Evolutionary conservation across 1,140 invertebrate species (phyloP).

Genomic region (Pachypsylla venusta): DNA sequence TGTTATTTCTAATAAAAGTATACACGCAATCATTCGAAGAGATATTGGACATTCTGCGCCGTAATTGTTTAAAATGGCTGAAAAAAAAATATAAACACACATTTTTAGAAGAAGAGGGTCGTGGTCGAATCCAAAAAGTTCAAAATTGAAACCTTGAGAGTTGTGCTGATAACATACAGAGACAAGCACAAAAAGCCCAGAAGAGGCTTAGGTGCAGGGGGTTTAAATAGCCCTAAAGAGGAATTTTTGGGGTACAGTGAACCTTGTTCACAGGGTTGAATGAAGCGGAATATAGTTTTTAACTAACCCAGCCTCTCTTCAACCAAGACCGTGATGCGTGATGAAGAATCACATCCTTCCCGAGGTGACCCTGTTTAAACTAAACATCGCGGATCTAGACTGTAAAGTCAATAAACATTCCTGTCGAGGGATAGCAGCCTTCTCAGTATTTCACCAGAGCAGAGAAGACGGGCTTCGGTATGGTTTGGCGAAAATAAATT

Average conservation of each 20-base stretch:
- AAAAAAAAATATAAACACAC: conserved; percentile 27
- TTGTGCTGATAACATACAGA: too few relatives aligned
- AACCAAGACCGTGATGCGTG: conserved; percentile 4
- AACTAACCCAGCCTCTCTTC: background rate
- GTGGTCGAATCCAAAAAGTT: too few relatives aligned
- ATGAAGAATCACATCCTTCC: background rate
- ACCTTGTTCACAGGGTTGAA: too few relatives aligned
- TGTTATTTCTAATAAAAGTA: conserved; percentile 90
- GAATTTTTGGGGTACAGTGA: too few relatives aligned
- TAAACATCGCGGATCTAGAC: too few relatives aligned
- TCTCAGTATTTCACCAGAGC: background rate
- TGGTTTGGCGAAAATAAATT: background rate
- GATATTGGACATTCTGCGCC: conserved; percentile 82
- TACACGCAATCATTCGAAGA: conserved; percentile 79
- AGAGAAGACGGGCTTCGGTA: conserved; percentile 4
- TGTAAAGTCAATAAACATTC: conserved; percentile 5
- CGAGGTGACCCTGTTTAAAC: background rate
- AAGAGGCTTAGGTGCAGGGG: too few relatives aligned
- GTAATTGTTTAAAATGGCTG: conserved; percentile 70
- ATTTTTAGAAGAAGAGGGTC: too few relatives aligned
- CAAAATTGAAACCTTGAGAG: too few relatives aligned
- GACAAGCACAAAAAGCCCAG: too few relatives aligned
- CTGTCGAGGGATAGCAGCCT: background rate
- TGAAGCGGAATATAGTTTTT: too few relatives aligned
- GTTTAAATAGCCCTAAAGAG: too few relatives aligned